phyloP scores from a whole-genome alignment of 2,797 vertebrate species.

The Tadarida brasiliensis region DNA sequence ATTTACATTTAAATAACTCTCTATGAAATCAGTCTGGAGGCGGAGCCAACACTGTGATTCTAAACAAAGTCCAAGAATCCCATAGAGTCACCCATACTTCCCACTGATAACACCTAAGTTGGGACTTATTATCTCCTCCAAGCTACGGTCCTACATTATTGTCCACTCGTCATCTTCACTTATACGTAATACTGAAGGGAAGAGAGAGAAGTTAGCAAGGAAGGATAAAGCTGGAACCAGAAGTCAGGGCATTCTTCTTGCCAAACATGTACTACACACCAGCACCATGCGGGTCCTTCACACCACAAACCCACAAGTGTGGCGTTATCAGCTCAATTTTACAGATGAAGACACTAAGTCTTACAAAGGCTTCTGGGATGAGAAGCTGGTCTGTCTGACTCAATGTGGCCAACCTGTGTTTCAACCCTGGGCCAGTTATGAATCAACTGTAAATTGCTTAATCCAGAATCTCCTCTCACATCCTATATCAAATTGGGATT shows the following conservation, averaged over 20 bases:
- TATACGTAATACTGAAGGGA: neutral
- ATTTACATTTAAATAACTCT: neutral
- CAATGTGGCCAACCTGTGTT: neutral
- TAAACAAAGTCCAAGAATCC: neutral
- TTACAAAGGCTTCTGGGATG: neutral
- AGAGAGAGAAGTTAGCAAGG: neutral
- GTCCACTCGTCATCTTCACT: neutral
- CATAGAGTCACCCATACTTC: neutral
- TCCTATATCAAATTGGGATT: neutral
- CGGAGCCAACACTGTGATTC: neutral
- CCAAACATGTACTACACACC: neutral
- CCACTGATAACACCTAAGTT: neutral
- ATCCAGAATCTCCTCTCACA: neutral
- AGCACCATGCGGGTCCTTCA: neutral
- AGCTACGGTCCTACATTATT: neutral
- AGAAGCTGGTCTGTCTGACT: neutral
- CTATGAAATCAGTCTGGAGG: neutral
- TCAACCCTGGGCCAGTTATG: neutral
- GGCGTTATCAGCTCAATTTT: neutral
- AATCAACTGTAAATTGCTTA: neutral
- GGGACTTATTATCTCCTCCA: neutral
- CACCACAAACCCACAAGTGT: neutral
- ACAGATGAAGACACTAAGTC: neutral
- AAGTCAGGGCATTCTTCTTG: neutral
- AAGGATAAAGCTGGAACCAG: neutral